These are phyloP conservation scores for Hippocampus kuda DNA, from an alignment of 2,797 vertebrate genomes.

Conservation along the genomic window DNA sequence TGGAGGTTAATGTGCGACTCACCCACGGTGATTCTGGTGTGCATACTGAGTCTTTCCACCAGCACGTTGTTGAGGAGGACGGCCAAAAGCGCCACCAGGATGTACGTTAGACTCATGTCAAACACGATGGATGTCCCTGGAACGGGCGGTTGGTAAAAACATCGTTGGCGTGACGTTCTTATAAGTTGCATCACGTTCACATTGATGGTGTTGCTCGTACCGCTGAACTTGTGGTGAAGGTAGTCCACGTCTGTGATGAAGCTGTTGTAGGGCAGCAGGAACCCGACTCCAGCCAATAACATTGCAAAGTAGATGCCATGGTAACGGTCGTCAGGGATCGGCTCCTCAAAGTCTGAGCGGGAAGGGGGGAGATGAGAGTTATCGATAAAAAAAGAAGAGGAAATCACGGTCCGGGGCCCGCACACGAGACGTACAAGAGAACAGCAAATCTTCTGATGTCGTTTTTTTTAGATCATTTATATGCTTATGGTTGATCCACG, in stretches of 20 bases:
- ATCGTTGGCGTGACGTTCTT: not conserved
- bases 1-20: conserved; percentile 26
- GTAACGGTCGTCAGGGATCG: conserved; percentile 83
- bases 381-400: conserved; percentile 1
- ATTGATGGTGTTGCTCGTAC: conserved; percentile 46
- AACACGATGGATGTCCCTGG: conserved; percentile 92
- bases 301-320: conserved; percentile 97
- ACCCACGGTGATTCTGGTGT: conserved; percentile 91
- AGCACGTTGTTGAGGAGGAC: conserved; percentile 90
- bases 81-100: conserved; percentile 83
- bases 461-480: no score
- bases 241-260: conserved; percentile 97
- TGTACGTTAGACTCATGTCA: conserved; percentile 96
- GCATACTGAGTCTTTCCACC: conserved; percentile 87
- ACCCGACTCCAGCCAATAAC: conserved; percentile 92
- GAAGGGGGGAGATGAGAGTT: conserved; percentile 12
- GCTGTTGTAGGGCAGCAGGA: conserved; percentile 95
- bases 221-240: conserved; percentile 90
- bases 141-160: not conserved
- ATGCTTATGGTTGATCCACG: no score
- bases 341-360: conserved; percentile 70
- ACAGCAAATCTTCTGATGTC: not conserved
- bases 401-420: conserved; percentile 12
- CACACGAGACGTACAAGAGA: not conserved
- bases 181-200: not conserved